A percentile compares a stretch with the other conserved stretches of the same genome.
Evolutionary conservation across 2,113 vertebrate species (phyloP).

Genomic region (Physeter macrocephalus): DNA sequence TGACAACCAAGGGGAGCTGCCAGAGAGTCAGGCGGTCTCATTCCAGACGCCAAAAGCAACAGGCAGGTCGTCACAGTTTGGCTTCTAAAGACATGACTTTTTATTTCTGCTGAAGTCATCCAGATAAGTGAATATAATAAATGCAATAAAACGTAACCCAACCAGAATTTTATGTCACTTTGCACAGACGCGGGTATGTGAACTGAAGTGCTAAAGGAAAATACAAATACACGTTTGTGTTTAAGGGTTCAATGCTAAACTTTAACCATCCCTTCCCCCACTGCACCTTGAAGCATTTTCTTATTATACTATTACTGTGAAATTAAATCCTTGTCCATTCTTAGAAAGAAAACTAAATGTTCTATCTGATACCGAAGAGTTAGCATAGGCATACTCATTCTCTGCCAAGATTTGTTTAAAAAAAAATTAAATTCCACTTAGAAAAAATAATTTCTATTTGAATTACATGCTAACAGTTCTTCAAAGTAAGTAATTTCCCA

Average conservation of each 20-base stretch:
- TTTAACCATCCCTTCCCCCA: neutral
- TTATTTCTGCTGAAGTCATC: conserved; percentile 19
- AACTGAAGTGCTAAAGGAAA: neutral
- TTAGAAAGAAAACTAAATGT: conserved; percentile 1
- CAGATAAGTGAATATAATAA: neutral
- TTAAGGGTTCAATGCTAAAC: neutral
- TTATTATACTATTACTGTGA: neutral
- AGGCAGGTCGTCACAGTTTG: neutral
- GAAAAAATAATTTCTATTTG: conserved; percentile 23
- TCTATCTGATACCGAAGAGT: neutral
- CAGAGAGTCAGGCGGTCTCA: neutral
- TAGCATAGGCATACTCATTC: neutral
- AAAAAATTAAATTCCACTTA: neutral
- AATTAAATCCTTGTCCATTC: neutral
- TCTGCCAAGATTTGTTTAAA: neutral
- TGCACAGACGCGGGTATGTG: neutral
- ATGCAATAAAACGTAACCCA: neutral
- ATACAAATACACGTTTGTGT: neutral
- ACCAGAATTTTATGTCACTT: neutral
- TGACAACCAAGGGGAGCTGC: neutral
- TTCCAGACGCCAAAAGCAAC: neutral
- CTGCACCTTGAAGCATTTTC: neutral
- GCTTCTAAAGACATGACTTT: neutral
- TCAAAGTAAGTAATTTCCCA: conserved; percentile 13
- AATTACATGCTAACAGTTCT: neutral